phyloP scores from a whole-genome alignment of 2,797 vertebrate genomes.

The Gymnocypris eckloni region DNA sequence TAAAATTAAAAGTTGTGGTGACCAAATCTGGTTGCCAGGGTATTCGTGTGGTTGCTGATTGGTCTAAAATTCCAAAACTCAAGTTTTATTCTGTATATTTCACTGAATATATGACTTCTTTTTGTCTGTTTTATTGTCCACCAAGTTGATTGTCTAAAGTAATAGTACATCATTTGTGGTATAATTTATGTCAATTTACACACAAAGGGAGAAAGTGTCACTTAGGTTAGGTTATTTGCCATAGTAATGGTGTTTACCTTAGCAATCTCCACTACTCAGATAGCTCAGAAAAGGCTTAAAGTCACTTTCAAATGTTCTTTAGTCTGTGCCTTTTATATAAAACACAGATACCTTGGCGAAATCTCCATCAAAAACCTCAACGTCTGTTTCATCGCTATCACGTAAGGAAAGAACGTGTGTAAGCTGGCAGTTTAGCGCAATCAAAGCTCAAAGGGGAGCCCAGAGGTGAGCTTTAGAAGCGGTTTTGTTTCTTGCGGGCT shows the following conservation, averaged over 20 bases:
- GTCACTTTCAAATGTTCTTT: constrained; percentile 6
- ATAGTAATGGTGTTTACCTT: not conserved
- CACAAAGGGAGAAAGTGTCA: not conserved
- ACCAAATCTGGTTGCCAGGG: not conserved
- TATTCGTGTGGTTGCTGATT: not conserved
- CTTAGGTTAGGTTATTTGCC: not conserved
- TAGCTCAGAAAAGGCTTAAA: not conserved
- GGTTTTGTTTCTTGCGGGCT: constrained; percentile 51
- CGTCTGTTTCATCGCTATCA: not conserved
- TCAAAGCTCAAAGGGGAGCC: constrained; percentile 40
- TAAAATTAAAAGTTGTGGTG: not conserved
- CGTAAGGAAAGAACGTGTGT: not conserved
- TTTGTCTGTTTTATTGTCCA: not conserved
- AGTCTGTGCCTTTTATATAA: not conserved
- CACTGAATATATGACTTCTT: not conserved
- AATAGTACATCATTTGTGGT: not conserved
- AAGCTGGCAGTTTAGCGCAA: constrained; percentile 43
- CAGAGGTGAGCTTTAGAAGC: constrained; percentile 46
- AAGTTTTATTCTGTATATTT: not conserved
- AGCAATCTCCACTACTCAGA: not conserved
- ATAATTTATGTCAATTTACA: not conserved
- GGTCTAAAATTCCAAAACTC: not conserved
- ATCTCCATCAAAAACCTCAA: constrained; percentile 7
- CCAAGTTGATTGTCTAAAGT: not conserved
- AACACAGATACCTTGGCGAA: not conserved